These are phyloP conservation scores for Poeciliopsis prolifica DNA, from an alignment of 2,113 vertebrate genomes.

Conservation along the genomic window DNA sequence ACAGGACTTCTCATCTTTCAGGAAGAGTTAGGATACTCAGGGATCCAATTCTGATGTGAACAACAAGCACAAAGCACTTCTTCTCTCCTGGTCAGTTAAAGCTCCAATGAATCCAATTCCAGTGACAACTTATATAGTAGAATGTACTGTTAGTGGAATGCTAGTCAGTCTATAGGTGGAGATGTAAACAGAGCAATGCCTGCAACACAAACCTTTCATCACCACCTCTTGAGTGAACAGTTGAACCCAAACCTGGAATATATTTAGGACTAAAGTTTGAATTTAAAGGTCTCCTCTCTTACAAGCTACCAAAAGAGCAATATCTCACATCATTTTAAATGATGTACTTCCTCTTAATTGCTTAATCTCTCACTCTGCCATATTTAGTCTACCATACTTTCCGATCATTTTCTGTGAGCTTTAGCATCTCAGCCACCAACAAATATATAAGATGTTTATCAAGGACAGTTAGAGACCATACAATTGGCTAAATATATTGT, in stretches of 20 bases:
- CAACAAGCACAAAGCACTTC: constrained; percentile 59
- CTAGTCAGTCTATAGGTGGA: constrained; percentile 32
- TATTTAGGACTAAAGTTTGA: not conserved
- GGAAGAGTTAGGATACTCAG: constrained; percentile 63
- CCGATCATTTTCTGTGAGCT: too few relatives aligned
- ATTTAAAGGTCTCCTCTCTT: too few relatives aligned
- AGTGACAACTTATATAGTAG: constrained; percentile 34
- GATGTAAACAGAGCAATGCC: constrained; percentile 5
- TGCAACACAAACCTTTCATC: constrained; percentile 16
- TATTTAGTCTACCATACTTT: too few relatives aligned
- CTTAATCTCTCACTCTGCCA: too few relatives aligned
- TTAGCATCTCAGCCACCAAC: too few relatives aligned
- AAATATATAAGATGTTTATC: too few relatives aligned
- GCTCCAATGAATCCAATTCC: constrained; percentile 27
- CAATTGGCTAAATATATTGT: too few relatives aligned
- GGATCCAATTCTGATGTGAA: constrained; percentile 62
- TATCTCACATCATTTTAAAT: too few relatives aligned
- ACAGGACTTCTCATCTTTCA: constrained; percentile 42
- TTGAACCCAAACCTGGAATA: not conserved
- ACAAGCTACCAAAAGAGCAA: too few relatives aligned
- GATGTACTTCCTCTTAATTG: too few relatives aligned
- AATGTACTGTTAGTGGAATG: constrained; percentile 26
- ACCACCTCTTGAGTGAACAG: not conserved
- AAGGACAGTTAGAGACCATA: too few relatives aligned
- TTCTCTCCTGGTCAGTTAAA: constrained; percentile 44